Evolutionary conservation across 2,113 vertebrate species (phyloP).

Genomic region (Platanista minor): DNA sequence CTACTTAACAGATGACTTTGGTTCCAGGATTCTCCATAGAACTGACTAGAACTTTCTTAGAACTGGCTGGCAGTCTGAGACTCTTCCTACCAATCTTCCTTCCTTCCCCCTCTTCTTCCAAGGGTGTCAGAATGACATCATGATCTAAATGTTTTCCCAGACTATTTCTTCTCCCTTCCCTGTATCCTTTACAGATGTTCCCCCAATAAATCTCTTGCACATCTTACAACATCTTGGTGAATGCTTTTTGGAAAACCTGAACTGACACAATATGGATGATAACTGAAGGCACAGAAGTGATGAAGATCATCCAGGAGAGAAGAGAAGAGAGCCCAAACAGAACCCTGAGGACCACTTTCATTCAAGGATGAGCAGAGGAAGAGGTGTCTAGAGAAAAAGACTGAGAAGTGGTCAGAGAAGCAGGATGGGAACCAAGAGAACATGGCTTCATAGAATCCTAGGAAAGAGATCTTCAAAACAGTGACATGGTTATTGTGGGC

Average conservation of each 20-base stretch:
- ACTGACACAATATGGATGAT: not conserved
- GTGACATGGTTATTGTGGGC: not conserved
- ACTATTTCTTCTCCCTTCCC: not conserved
- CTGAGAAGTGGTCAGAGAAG: not conserved
- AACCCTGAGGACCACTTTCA: not conserved
- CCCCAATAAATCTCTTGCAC: not conserved
- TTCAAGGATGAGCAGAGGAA: not conserved
- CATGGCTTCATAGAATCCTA: not conserved
- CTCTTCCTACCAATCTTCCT: not conserved
- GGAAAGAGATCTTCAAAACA: not conserved
- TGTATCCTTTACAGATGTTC: not conserved
- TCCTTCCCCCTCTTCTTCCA: not conserved
- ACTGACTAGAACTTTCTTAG: not conserved
- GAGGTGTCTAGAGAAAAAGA: not conserved
- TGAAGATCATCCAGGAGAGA: not conserved
- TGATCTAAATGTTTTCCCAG: not conserved
- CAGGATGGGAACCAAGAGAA: not conserved
- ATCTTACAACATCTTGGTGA: not conserved
- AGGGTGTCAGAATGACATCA: not conserved
- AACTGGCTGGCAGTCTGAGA: not conserved
- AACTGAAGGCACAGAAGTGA: not conserved
- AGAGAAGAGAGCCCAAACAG: not conserved
- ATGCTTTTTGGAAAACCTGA: not conserved
- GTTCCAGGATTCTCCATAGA: not conserved
- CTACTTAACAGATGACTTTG: not conserved